phyloP scores from a whole-genome alignment of 2,113 vertebrate species.

The Anoplopoma fimbria region DNA sequence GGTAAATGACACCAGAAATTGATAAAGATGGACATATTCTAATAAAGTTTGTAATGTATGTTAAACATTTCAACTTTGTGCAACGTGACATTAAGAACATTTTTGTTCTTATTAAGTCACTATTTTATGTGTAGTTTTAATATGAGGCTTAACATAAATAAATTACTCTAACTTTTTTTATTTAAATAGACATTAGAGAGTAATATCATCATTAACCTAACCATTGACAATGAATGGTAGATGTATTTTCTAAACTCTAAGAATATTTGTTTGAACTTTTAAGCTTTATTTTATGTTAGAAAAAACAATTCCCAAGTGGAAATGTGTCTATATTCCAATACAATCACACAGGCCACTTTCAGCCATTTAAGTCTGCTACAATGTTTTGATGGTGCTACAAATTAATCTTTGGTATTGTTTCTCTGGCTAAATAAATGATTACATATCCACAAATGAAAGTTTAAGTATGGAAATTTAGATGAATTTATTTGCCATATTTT shows the following conservation, averaged over 20 bases:
- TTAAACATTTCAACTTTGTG: not conserved
- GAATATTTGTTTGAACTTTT: slow-evolving; percentile 15
- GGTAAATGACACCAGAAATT: no score
- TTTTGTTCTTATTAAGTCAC: not conserved
- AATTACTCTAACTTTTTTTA: no score
- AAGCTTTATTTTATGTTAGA: slow-evolving; percentile 15
- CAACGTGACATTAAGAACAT: not conserved
- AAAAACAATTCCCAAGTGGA: not conserved
- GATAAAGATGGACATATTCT: not conserved
- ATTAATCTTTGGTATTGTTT: not conserved
- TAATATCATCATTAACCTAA: no score
- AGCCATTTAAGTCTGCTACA: not conserved
- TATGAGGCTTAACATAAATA: not conserved
- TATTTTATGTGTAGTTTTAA: slow-evolving; percentile 5
- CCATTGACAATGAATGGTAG: not conserved
- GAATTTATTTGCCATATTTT: not conserved
- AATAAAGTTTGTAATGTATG: slow-evolving; percentile 4
- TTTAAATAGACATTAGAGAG: not conserved
- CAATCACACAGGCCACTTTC: not conserved
- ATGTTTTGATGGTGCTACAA: not conserved
- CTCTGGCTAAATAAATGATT: not conserved
- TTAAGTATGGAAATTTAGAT: not conserved
- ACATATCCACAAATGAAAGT: not conserved
- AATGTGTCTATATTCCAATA: not conserved
- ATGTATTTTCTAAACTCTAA: slow-evolving; percentile 7